Base-by-base conservation (phyloP, 1,140 invertebrate genomes). In the Aricia agestis region DNA sequence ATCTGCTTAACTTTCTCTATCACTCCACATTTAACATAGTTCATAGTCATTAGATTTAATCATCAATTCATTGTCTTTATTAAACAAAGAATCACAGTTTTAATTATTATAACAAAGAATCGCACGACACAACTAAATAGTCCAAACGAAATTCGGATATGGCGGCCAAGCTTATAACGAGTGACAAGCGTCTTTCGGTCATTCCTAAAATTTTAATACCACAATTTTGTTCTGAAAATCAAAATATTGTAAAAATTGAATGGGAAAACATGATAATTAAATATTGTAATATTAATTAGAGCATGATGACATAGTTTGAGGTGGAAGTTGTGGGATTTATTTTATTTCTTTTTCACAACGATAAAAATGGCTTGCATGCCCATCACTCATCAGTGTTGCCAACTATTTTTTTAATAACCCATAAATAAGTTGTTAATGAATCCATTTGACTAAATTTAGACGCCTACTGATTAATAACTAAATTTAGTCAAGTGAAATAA, bases 131-230 rank as follows among this genome's bases (percentile, higher is more conserved):
- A 82, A 86, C 85, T 80, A 76, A 76, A 84, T 82, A 82, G 86
- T 82, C 82, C 86, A 83, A 81, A 77, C 86, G 83, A 89, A 85
- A 84, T 85, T 89, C 85, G 89, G 89, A 88, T 84, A 91, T 91
- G 89, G 89, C 89, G 86, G 89, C 86, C 84, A 87, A 87, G 81
- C 84, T 82, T 83, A 80, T 81, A 79, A 79, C 82, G 81, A 87
- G 78, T 83, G 82, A 84, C 78, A 83, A 87, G 87, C 86, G 87
- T 89, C 85, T 84, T 75, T 85, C 11, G 79, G 71, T 80, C 79
- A 87, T 84, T 82, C 76, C 78, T 78, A 83, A 86, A 79, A 81
- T 82, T 85, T 75, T 82, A 82, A 82, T 82, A 70, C 69, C 83
- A 88, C 85, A 82, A 79, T 81, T 79, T 82, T 72, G 74, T 73